Conservation (phyloP, 1,140 invertebrate genomes). For the Diploscapter pachys region DNA sequence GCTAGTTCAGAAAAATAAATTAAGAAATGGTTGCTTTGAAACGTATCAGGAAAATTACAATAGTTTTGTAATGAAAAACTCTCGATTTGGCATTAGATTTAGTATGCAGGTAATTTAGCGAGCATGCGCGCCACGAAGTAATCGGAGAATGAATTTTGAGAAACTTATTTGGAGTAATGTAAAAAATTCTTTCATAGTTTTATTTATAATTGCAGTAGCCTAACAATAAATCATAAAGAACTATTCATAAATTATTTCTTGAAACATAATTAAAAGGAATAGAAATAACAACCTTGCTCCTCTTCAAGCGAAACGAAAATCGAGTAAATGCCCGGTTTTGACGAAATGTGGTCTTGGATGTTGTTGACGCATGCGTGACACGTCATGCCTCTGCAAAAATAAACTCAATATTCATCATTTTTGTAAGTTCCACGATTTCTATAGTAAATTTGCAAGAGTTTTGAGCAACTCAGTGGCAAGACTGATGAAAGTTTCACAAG, state of each 20-base stretch:
- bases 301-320: slow-evolving; percentile 32
- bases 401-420: slow-evolving; percentile 10
- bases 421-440: too few relatives aligned
- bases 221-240: neutral
- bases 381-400: slow-evolving; percentile 72
- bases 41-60: too few relatives aligned
- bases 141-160: too few relatives aligned
- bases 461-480: too few relatives aligned
- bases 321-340: slow-evolving; percentile 58
- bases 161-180: neutral
- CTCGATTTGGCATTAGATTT: too few relatives aligned
- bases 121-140: too few relatives aligned
- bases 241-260: neutral
- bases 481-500: neutral
- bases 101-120: too few relatives aligned
- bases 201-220: neutral
- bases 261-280: slow-evolving; percentile 11
- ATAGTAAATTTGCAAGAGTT: too few relatives aligned
- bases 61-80: too few relatives aligned
- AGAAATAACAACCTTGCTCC: slow-evolving; percentile 17
- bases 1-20: neutral
- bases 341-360: slow-evolving; percentile 71
- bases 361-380: slow-evolving; percentile 89
- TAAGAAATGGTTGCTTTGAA: too few relatives aligned
- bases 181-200: neutral